Base-by-base conservation (phyloP, 2,113 vertebrate genomes). In the Ophiodon elongatus region DNA sequence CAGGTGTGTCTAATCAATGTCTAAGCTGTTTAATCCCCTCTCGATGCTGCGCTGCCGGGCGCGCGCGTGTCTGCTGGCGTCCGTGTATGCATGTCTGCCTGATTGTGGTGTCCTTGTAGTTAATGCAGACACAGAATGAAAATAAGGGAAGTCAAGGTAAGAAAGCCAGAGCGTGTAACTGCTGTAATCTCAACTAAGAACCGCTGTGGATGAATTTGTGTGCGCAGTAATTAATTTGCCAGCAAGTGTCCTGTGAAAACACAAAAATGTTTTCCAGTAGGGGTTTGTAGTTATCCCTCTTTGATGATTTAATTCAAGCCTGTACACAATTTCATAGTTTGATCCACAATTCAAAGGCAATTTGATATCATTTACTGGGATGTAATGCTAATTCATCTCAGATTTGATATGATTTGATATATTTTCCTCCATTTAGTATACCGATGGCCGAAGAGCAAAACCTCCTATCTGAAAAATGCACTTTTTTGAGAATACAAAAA, bases 1-100 rank as follows among this genome's bases (percentile, higher is more conserved):
- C 85, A 91, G 86, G 86, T 92, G 86, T 90, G 82, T 82, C 85
- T 85, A 90, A 92, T 93, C 86, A 85, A 87, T 93, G 87, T 89
- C 85, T 85, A 81, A 90, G 85, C 86, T 86, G 75, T 87, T 88
- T 82, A 90, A 91, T 90, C 85, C 84, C 84, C 69, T 78, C 67
- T 89, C 54, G 79, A 82, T 83, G 85, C 79, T 50, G 77, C 4
- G 37, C 60, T 65, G 52, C 47, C 19, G 41, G 17, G 19, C 6
- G 67, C 39, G 70, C 62, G 62, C 85, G 76, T 71, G 72, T 69
- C 47, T 84, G 70, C 17, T 7, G 63, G 59, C 15, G 6, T 45
- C 9, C 60, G 78, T 45, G 65, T 83, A 4, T 80, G 63, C 19
- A 5, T 82, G 68, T 67, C 43, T 43, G 81, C 27, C 78, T 74